Conservation (phyloP, 2,113 vertebrate genomes). For the Enhydra lutris region DNA sequence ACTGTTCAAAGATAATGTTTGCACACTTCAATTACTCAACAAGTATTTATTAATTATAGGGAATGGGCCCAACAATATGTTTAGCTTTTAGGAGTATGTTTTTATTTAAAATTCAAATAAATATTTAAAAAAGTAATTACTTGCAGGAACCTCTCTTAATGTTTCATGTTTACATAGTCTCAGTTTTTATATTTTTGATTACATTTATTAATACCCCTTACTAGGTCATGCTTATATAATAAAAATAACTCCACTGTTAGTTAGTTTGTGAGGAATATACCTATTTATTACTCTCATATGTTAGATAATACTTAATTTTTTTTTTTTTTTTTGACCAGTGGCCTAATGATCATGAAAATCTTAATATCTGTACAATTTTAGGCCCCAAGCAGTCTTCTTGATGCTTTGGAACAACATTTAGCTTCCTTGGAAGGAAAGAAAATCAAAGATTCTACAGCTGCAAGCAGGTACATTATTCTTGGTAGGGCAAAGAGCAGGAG, state of each 20-base stretch:
- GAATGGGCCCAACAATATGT: neutral
- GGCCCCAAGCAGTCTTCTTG: slow-evolving; percentile 98
- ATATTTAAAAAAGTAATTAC: neutral
- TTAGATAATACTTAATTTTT: slow-evolving; percentile 14
- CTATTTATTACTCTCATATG: neutral
- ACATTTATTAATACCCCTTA: neutral
- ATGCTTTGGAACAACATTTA: slow-evolving; percentile 98
- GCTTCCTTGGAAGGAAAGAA: slow-evolving; percentile 99
- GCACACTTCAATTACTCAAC: neutral
- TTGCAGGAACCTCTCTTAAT: neutral
- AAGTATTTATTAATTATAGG: neutral
- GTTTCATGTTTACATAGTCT: slow-evolving; percentile 14
- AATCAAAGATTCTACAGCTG: slow-evolving; percentile 98
- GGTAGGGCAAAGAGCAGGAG: neutral
- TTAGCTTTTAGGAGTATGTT: neutral
- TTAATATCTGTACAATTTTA: slow-evolving; percentile 74
- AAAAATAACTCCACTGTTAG: neutral
- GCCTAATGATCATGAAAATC: slow-evolving; percentile 9
- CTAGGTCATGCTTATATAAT: neutral
- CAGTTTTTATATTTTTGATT: slow-evolving; percentile 21
- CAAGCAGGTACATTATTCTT: slow-evolving; percentile 90
- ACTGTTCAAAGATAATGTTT: neutral
- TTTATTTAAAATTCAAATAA: slow-evolving; percentile 42
- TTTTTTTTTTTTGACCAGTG: neutral
- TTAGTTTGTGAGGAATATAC: neutral